phyloP scores from a whole-genome alignment of 2,888 invertebrate genomes.

The Apodemia duryi region DNA sequence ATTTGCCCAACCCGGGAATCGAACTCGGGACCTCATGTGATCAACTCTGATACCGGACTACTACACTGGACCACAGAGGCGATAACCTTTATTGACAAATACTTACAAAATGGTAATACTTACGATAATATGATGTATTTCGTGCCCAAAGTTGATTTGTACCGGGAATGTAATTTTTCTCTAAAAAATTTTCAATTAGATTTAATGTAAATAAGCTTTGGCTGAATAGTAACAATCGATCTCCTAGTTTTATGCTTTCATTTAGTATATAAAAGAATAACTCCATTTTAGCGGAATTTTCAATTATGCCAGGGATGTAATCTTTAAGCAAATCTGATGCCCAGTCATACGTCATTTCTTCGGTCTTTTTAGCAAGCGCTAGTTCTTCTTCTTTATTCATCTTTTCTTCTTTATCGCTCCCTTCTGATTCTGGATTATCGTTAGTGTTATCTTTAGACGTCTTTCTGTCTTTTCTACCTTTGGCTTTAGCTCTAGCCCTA shows the following conservation, averaged over 20 bases:
- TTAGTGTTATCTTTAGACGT: slow-evolving; percentile 76
- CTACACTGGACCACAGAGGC: too few relatives aligned
- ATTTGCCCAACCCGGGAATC: too few relatives aligned
- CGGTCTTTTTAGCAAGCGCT: slow-evolving; percentile 83
- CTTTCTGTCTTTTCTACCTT: slow-evolving; percentile 65
- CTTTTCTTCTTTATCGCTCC: slow-evolving; percentile 79
- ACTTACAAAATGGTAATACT: slow-evolving; percentile 55
- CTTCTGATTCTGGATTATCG: slow-evolving; percentile 74
- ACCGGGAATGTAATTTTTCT: slow-evolving; percentile 84
- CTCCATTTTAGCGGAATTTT: slow-evolving; percentile 97
- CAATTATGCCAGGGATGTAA: slow-evolving; percentile 92
- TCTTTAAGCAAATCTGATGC: slow-evolving; percentile 89
- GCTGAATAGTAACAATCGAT: slow-evolving; percentile 96
- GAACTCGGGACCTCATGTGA: too few relatives aligned
- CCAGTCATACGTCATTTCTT: slow-evolving; percentile 94
- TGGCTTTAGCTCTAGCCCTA: slow-evolving; percentile 60
- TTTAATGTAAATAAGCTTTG: slow-evolving; percentile 97
- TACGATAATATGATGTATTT: slow-evolving; percentile 93
- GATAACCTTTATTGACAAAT: neutral
- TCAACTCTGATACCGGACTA: too few relatives aligned
- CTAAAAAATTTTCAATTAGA: slow-evolving; percentile 95
- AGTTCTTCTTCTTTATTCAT: slow-evolving; percentile 79
- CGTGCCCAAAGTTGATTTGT: slow-evolving; percentile 89
- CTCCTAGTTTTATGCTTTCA: slow-evolving; percentile 91
- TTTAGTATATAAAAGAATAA: slow-evolving; percentile 94